Base-by-base conservation (phyloP, 2,888 invertebrate genomes). In the Hartigia nigra region DNA sequence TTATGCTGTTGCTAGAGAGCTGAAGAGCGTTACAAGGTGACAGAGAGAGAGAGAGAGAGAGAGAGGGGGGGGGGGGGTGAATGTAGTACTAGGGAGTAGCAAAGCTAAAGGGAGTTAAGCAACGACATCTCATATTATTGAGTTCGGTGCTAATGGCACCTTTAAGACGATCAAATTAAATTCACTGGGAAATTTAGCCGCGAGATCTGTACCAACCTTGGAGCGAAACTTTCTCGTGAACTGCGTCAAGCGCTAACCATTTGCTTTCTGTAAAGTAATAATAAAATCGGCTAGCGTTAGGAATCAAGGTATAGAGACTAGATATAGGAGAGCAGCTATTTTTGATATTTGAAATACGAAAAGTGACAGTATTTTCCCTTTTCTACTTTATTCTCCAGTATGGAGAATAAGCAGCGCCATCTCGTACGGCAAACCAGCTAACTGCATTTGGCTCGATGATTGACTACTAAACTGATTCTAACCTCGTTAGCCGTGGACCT, bases 381-480 rank as follows among this genome's bases (percentile, higher is more conserved):
- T 55, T 55, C 55, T 23, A 9, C 2, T 55, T 9, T 55, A 55
- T 55, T 55, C 14, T 23, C 23, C 55, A 55, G 1, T 0, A 2
- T 14, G 14, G 2, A 5, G 39, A 37, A 37, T 12, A 32, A 32
- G 74, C 39, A 75, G 74, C 36, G 74, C 55, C 72, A n/a, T 39
- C 34, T 23, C 74, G 77, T 83, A 74, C 81, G 85, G 83, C 79
- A 75, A 5, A 76, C 37, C 76, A 76, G 76, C 79, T 81, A 84
- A 84, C 82, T 80, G 80, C 78, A 82, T 83, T 85, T 81, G 72
- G 77, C 70, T 39, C 82, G 77, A 81, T 82, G 81, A 86, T 86
- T 82, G 86, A 75, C 81, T 83, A 82, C 84, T 83, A 82, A 78
- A 78, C 82, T 75, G 80, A 85, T 80, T 83, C 83, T 87, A 86